A percentile compares a stretch with the other conserved stretches of the same genome.
Conservation (phyloP, 2,113 vertebrate species). For the Chamaetylas fuelleborni region DNA sequence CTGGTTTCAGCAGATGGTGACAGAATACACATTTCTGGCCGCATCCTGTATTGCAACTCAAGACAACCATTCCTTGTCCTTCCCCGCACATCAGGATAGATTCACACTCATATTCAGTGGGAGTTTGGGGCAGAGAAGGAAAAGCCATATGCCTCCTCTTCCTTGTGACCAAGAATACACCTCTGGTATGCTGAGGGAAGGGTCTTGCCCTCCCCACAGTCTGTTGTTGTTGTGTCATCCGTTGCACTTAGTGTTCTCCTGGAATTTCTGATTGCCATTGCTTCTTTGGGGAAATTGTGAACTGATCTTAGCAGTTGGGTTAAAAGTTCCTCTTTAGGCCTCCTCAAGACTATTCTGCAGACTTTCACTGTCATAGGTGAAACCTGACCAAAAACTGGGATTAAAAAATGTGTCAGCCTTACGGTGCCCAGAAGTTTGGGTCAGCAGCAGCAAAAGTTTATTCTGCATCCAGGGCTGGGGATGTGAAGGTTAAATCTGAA, state of each 20-base stretch:
- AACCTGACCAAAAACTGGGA: neutral
- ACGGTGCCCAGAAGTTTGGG: neutral
- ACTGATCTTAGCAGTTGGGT: neutral
- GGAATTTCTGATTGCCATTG: neutral
- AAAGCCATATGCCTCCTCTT: neutral
- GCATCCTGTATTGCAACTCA: no score
- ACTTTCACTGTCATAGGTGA: neutral
- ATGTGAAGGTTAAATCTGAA: neutral
- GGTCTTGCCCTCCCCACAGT: neutral
- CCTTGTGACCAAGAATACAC: neutral
- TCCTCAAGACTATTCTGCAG: neutral
- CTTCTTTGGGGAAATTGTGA: neutral
- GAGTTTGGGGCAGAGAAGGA: neutral
- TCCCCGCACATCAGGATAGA: accelerated
- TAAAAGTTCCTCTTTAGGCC: neutral
- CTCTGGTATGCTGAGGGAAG: neutral
- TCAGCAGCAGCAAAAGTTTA: neutral
- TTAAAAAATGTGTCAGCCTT: neutral
- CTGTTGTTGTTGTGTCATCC: neutral
- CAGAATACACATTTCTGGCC: no score
- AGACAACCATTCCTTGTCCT: neutral
- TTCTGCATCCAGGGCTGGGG: neutral
- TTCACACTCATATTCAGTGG: neutral
- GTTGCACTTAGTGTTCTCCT: neutral
- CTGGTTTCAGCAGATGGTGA: no score